These are phyloP conservation scores for Nicator chloris DNA, from an alignment of 2,113 vertebrate genomes.

Conservation along the genomic window DNA sequence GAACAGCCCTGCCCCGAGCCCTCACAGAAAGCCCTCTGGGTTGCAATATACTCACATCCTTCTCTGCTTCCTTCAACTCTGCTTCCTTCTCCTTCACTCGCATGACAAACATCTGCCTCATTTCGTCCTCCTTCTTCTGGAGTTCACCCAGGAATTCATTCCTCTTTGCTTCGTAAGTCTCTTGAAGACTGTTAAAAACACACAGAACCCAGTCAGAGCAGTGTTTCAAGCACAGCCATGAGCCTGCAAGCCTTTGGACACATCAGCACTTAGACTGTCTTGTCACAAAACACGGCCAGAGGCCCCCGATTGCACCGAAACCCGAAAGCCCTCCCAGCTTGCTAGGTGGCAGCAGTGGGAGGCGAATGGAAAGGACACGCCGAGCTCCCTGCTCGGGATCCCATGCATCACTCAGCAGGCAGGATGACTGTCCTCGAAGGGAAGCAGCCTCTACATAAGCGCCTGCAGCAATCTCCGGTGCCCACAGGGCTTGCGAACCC, in stretches of 20 bases:
- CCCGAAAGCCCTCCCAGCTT: rapidly evolving
- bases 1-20: not conserved
- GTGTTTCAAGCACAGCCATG: not conserved
- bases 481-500: not conserved
- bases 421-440: not conserved
- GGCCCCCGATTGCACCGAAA: rapidly evolving
- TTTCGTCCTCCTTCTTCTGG: conserved; percentile 86
- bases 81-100: conserved; percentile 88
- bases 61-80: conserved; percentile 86
- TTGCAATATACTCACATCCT: conserved; percentile 72
- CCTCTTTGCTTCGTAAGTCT: conserved; percentile 86
- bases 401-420: not conserved
- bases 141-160: conserved; percentile 86
- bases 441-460: rapidly evolving
- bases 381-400: rapidly evolving
- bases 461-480: not conserved
- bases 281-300: rapidly evolving
- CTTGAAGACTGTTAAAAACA: conserved; percentile 77
- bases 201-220: not conserved
- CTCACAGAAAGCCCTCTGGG: not conserved
- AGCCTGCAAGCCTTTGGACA: not conserved
- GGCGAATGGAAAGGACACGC: not conserved
- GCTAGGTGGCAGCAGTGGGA: not conserved
- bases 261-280: rapidly evolving
- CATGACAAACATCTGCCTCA: conserved; percentile 91